These are phyloP conservation scores for Zygaena filipendulae DNA, from an alignment of 2,888 invertebrate genomes.

Conservation along the genomic window DNA sequence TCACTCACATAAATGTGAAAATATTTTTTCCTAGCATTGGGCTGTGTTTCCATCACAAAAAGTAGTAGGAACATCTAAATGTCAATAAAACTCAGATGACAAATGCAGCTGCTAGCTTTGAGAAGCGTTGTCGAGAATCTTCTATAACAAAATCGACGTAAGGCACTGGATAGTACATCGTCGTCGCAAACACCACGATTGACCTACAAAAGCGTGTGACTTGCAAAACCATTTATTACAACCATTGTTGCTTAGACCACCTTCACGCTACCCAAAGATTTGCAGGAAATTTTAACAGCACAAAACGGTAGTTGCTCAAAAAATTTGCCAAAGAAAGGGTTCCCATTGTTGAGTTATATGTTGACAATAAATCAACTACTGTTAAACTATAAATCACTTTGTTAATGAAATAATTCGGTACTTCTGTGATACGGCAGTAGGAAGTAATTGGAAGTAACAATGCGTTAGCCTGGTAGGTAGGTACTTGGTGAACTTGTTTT, in stretches of 20 bases:
- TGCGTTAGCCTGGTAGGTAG: too few relatives aligned
- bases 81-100: too few relatives aligned
- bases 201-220: conserved; percentile 60
- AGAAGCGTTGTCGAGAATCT: conserved; percentile 22
- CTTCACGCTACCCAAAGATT: conserved; percentile 33
- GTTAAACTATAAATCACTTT: conserved; percentile 3
- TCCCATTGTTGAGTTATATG: conserved; percentile 19
- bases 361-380: conserved; percentile 21
- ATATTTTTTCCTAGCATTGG: too few relatives aligned
- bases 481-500: too few relatives aligned
- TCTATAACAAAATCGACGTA: conserved; percentile 30
- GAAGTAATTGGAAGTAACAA: too few relatives aligned
- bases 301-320: conserved; percentile 46
- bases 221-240: conserved; percentile 44
- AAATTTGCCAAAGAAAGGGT: conserved; percentile 37
- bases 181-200: conserved; percentile 37
- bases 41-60: too few relatives aligned
- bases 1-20: background rate
- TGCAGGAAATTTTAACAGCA: conserved; percentile 45
- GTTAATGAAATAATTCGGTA: too few relatives aligned
- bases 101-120: too few relatives aligned
- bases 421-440: too few relatives aligned
- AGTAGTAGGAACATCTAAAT: too few relatives aligned
- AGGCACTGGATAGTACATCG: too few relatives aligned
- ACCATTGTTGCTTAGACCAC: conserved; percentile 43